Base-by-base conservation (phyloP, 2,888 invertebrate species). In the Pterostichus niger region DNA sequence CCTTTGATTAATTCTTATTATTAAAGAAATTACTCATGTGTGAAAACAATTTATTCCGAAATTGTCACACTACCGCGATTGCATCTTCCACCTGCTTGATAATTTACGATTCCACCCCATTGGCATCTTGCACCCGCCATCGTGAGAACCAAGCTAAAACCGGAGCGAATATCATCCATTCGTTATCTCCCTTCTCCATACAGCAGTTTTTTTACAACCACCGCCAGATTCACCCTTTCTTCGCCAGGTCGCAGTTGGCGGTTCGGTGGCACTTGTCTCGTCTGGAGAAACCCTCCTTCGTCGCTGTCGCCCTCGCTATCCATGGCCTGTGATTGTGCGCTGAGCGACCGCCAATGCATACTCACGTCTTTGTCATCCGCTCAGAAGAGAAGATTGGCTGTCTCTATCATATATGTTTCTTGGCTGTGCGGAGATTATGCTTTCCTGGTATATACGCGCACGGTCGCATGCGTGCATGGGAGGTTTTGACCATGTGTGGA, bases 201-300 rank as follows among this genome's bases (percentile, higher is more conserved):
- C 40, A 40, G 59, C 24, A 17, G 31, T 59, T 59, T 59, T 24
- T 59, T 59, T 59, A 59, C 59, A 17, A 59, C 59, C 24, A 59
- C 59, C 59, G 31, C 31, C 59, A 59, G 59, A 59, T 59, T 59
- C 59, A 59, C 59, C 59, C 59, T 59, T 59, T 59, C 59, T 40
- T 59, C 59, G 31, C 31, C 24, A 9, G 24, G 59, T 24, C 52
- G 52, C 52, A 52, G 52, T 40, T 52, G 17, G 17, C 24, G 31
- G 59, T 56, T 56, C 9, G 56, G 59, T 31, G 59, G 59, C 59
- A 59, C 59, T 59, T 59, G 59, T 59, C 31, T 59, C 59, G 59
- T 59, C 59, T 59, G 59, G 59, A 17, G 10, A 40, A 6, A 24
- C 59, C 5, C 59, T 11, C 59, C 17, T 10, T 24, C 17, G 24